These are phyloP conservation scores for Geopemphigus sp. DNA, from an alignment of 1,140 invertebrate genomes.

Conservation along the genomic window DNA sequence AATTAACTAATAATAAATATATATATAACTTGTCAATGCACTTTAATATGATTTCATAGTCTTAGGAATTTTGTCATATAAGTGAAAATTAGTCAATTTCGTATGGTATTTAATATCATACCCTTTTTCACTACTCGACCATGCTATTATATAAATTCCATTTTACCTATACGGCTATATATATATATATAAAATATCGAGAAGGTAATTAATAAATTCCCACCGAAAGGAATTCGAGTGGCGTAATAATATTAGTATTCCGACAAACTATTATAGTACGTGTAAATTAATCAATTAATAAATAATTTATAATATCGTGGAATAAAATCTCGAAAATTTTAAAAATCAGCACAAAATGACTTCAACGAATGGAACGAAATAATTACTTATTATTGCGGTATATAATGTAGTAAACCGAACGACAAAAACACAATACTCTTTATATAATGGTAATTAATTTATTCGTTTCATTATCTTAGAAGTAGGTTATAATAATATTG, in stretches of 20 bases:
- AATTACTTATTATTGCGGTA: background rate
- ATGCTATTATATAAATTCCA: background rate
- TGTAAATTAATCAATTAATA: too few species aligned
- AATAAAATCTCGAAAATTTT: too few species aligned
- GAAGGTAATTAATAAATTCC: slow-evolving; percentile 6
- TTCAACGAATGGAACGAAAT: too few species aligned
- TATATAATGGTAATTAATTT: too few species aligned
- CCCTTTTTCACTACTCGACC: background rate
- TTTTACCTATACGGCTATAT: background rate
- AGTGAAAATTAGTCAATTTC: background rate
- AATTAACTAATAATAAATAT: too few species aligned
- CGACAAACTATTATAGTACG: too few species aligned
- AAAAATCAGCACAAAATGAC: too few species aligned
- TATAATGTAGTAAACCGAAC: background rate
- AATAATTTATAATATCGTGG: too few species aligned
- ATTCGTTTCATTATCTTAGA: too few species aligned
- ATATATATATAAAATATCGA: background rate
- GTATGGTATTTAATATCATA: background rate
- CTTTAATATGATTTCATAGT: background rate
- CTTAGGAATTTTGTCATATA: background rate
- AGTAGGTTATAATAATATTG: too few species aligned
- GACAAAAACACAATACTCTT: too few species aligned
- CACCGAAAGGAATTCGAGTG: background rate
- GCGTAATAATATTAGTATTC: background rate
- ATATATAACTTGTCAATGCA: background rate